Percentiles rank a stretch among this genome's conserved stretches.
phyloP scores from a whole-genome alignment of 2,113 vertebrate genomes.

The Sardina pilchardus region DNA sequence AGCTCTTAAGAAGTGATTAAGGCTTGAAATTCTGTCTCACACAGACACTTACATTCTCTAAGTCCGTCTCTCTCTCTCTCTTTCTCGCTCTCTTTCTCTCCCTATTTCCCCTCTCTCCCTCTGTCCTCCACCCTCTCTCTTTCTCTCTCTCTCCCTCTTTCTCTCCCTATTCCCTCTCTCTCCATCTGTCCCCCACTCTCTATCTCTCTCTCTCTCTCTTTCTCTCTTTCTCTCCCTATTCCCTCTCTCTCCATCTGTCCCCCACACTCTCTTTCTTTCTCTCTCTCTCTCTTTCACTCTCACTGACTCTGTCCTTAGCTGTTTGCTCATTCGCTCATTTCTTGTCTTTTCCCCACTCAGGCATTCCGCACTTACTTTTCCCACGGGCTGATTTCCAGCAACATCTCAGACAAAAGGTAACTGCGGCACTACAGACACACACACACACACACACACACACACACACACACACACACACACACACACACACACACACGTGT shows the following conservation, averaged over 20 bases:
- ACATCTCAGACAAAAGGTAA: conserved; percentile 92
- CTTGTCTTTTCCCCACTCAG: conserved; percentile 61
- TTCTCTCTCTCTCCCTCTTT: background rate
- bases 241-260: background rate
- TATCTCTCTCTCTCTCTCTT: conserved; percentile 25
- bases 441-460: background rate
- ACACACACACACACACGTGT: background rate
- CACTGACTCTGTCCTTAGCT: conserved; percentile 26
- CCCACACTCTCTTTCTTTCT: background rate
- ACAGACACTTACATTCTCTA: background rate
- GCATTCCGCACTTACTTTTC: conserved; percentile 92
- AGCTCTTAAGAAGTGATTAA: background rate
- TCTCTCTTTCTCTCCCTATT: background rate
- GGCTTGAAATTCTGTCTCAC: background rate
- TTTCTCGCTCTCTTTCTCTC: conserved; percentile 32
- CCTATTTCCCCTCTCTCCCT: background rate
- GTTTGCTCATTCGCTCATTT: conserved; percentile 19
- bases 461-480: background rate
- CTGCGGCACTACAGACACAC: background rate
- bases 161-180: background rate
- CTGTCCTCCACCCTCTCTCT: conserved; percentile 1
- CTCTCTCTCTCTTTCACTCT: conserved; percentile 25
- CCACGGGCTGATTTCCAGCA: conserved; percentile 93
- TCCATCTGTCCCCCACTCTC: background rate
- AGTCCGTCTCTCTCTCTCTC: background rate